Percentiles rank a stretch among this genome's conserved stretches.
phyloP scores from a whole-genome alignment of 2,797 vertebrate species.

The Diglossa cyanea region DNA sequence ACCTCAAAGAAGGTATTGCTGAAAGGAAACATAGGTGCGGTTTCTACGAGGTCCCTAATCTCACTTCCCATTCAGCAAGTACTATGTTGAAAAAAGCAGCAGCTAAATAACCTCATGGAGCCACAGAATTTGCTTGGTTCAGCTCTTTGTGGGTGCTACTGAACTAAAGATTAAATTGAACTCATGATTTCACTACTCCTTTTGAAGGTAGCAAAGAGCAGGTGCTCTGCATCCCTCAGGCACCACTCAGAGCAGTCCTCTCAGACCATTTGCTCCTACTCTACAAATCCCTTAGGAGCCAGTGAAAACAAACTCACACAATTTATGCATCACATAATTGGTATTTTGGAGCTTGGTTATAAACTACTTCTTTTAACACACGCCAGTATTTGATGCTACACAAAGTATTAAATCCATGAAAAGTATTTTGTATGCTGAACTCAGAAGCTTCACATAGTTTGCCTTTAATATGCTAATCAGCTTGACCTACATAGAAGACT shows the following conservation, averaged over 20 bases:
- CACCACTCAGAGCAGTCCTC: background rate
- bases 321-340: background rate
- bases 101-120: background rate
- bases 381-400: background rate
- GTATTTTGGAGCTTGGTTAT: background rate
- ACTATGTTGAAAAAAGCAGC: background rate
- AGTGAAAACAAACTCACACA: background rate
- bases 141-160: background rate
- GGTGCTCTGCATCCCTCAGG: background rate
- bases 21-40: background rate
- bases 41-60: background rate
- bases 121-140: background rate
- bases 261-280: background rate
- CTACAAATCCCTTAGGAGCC: background rate
- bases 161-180: background rate
- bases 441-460: background rate
- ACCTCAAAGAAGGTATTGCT: constrained; percentile 99
- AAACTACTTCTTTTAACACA: constrained; percentile 14
- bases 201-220: background rate
- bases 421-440: constrained; percentile 36
- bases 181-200: background rate
- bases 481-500: constrained; percentile 50
- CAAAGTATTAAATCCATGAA: background rate
- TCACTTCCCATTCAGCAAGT: background rate
- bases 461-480: constrained; percentile 55